Percentiles rank a stretch among this genome's conserved stretches.
Evolutionary conservation across 1,140 invertebrate genomes (phyloP).

Genomic region (Drosophila dunni): DNA sequence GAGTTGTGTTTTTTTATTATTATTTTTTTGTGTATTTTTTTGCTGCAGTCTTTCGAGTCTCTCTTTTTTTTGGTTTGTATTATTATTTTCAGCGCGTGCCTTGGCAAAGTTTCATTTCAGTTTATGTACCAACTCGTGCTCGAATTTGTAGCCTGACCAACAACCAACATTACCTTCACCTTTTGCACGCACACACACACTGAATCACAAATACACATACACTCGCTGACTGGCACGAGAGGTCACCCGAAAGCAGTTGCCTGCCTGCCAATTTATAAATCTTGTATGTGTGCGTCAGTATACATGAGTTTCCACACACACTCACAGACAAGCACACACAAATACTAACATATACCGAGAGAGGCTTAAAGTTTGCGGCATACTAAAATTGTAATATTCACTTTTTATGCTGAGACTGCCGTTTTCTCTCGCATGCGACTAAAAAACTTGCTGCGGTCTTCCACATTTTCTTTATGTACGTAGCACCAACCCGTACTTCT

Average conservation of each 20-base stretch:
- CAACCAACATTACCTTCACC: slow-evolving; percentile 73
- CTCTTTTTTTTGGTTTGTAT: slow-evolving; percentile 24
- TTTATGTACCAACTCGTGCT: slow-evolving; percentile 66
- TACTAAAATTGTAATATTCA: slow-evolving; percentile 76
- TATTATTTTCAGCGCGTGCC: slow-evolving; percentile 45
- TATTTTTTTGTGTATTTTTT: neutral
- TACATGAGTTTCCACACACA: slow-evolving; percentile 62
- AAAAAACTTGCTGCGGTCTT: slow-evolving; percentile 65
- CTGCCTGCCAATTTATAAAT: slow-evolving; percentile 74
- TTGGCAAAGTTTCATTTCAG: slow-evolving; percentile 71
- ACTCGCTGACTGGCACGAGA: slow-evolving; percentile 58
- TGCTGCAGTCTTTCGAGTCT: slow-evolving; percentile 15
- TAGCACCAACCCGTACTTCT: neutral
- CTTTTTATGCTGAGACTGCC: slow-evolving; percentile 74
- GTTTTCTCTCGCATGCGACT: slow-evolving; percentile 57
- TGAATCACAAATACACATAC: slow-evolving; percentile 25
- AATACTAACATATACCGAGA: slow-evolving; percentile 8
- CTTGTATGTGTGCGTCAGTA: slow-evolving; percentile 51
- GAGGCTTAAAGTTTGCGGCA: slow-evolving; percentile 59
- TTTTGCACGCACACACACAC: slow-evolving; percentile 56
- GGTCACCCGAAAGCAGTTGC: slow-evolving; percentile 61
- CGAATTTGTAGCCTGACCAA: slow-evolving; percentile 66
- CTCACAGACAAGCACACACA: slow-evolving; percentile 30
- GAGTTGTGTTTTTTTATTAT: slow-evolving; percentile 22
- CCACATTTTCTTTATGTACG: slow-evolving; percentile 19